phyloP scores from a whole-genome alignment of 1,140 invertebrate genomes.

The Conopomorpha cramerella region DNA sequence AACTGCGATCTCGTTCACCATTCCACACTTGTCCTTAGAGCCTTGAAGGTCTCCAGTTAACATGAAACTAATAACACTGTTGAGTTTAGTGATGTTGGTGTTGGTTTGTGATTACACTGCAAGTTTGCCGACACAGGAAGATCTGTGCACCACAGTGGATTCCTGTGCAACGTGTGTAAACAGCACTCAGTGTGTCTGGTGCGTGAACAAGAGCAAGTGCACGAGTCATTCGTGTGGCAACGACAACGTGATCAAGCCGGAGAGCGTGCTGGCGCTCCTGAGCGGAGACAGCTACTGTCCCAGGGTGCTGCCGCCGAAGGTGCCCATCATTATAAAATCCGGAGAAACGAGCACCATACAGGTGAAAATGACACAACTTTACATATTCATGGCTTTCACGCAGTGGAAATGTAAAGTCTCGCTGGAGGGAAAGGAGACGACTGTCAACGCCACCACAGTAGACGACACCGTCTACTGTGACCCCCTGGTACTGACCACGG shows the following conservation, averaged over 20 bases:
- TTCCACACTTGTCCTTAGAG: too few relatives aligned
- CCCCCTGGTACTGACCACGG: slow-evolving; percentile 21
- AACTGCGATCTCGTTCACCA: too few relatives aligned
- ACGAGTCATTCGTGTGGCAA: slow-evolving; percentile 34
- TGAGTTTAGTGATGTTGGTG: too few relatives aligned
- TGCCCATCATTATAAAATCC: slow-evolving; percentile 16
- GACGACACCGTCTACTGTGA: slow-evolving; percentile 30
- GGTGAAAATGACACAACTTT: slow-evolving; percentile 37
- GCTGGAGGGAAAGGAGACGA: slow-evolving; percentile 15
- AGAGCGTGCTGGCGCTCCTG: slow-evolving; percentile 21
- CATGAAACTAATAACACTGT: too few relatives aligned
- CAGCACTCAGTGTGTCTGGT: slow-evolving; percentile 25
- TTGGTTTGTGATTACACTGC: too few relatives aligned
- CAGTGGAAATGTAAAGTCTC: slow-evolving; percentile 35
- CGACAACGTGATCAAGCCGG: slow-evolving; percentile 32
- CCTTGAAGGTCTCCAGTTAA: too few relatives aligned
- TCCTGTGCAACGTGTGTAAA: slow-evolving; percentile 23
- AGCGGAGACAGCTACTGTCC: slow-evolving; percentile 30
- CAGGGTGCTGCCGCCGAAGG: slow-evolving; percentile 17
- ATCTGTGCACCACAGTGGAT: slow-evolving; percentile 14
- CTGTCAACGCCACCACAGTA: slow-evolving; percentile 19
- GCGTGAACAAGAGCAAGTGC: slow-evolving; percentile 32
- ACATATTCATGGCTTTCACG: slow-evolving; percentile 40
- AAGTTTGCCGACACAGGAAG: slow-evolving; percentile 2
- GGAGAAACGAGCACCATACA: slow-evolving; percentile 17